phyloP scores from a whole-genome alignment of 2,888 invertebrate species.

The Dinocampus coccinellae region DNA sequence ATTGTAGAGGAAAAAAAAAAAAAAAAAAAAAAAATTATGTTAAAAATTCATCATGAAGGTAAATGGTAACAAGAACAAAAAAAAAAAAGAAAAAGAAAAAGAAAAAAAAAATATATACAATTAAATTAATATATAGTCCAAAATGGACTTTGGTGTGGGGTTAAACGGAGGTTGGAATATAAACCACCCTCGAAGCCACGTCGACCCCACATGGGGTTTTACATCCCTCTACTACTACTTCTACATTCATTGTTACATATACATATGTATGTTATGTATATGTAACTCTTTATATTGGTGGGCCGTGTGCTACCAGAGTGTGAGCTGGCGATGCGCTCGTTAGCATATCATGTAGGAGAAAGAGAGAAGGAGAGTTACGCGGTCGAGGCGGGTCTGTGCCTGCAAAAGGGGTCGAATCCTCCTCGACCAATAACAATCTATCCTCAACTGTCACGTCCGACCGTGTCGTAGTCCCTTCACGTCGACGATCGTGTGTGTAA shows the following conservation, averaged over 20 bases:
- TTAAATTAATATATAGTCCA: background rate
- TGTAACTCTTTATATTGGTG: too few relatives aligned
- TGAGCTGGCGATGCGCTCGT: constrained; percentile 57
- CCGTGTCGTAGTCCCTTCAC: constrained; percentile 25
- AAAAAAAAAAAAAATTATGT: too few relatives aligned
- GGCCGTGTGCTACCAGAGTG: too few relatives aligned
- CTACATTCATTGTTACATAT: background rate
- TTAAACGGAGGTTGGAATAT: constrained; percentile 11
- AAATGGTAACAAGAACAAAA: too few relatives aligned
- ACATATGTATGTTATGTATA: background rate
- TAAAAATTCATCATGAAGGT: too few relatives aligned
- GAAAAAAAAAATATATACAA: too few relatives aligned
- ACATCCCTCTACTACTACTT: constrained; percentile 1
- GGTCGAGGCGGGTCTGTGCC: constrained; percentile 34
- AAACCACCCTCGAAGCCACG: constrained; percentile 26
- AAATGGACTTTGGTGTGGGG: background rate
- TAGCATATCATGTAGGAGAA: constrained; percentile 61
- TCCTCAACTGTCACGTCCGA: constrained; percentile 54
- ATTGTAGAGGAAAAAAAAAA: too few relatives aligned
- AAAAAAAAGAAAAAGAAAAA: too few relatives aligned
- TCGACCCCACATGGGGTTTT: constrained; percentile 29
- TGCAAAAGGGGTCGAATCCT: constrained; percentile 60
- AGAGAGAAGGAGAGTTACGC: constrained; percentile 15
- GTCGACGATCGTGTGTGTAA: constrained; percentile 32
- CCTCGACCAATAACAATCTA: constrained; percentile 66